Evolutionary conservation across 1,140 invertebrate genomes (phyloP), one percentile per base, ranked within the genome.

Genomic region (Caenorhabditis remanei): DNA sequence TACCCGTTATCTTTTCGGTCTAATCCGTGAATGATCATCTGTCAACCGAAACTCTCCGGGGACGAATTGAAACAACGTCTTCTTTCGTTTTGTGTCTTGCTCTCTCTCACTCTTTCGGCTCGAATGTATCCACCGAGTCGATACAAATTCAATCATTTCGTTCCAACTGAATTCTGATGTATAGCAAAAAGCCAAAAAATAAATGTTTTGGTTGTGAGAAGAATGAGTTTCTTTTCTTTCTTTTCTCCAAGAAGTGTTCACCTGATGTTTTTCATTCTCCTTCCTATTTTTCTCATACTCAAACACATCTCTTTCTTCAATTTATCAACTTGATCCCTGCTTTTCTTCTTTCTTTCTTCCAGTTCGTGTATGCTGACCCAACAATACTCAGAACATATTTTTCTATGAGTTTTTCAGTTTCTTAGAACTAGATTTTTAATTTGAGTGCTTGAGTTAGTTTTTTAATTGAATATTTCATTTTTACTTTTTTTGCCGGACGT

Each of bases 91-190:
- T n/a, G 71, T 79, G 71, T 79, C 14, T 79, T 79, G 71, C 41
- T 71, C 32, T 21, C 16, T 71, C 11, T 41, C 40, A 1, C 13
- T 4, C 5, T 71, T 9, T 43, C 19, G 40, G 11, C n/a, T n/a
- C n/a, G 4, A 53, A 53, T 53, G 50, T 53, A 53, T 53, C 50
- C 4, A n/a, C 46, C 24, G 46, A 79, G 46, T 79, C 71, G 71
- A 79, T 79, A 50, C 71, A 79, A 79, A 79, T 79, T 79, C 71
- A 79, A 79, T 79, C 43, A 79, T 79, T 79, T 41, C 43, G 46
- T 67, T 67, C 21, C 63, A 14, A 14, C 21, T 67, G 24, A 21
- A 13, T 21, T 67, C 13, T 13, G 14, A 61, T n/a, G 5, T 67
- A 19, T 67, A 32, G 13, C 24, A 13, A 41, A 21, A 32, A 19